Conservation (phyloP, 2,888 invertebrate genomes). For the Desoria tigrina region DNA sequence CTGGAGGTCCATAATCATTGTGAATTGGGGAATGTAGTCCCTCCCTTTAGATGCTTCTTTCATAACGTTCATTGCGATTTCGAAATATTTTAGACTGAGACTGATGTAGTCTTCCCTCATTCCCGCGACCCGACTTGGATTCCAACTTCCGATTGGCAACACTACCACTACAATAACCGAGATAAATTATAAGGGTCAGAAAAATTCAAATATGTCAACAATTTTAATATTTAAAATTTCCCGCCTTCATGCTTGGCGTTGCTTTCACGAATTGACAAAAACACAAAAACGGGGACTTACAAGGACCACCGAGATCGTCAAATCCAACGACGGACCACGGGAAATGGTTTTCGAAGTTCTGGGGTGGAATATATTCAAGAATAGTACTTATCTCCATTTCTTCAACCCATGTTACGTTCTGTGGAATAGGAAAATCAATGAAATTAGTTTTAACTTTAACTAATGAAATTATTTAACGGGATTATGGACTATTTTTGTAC, state of each 20-base stretch:
- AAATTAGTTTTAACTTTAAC: constrained; percentile 1
- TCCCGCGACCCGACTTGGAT: constrained; percentile 27
- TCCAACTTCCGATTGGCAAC: constrained; percentile 33
- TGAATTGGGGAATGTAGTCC: constrained; percentile 25
- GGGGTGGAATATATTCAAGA: constrained; percentile 6
- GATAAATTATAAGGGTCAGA: too few relatives aligned
- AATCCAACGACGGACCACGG: constrained; percentile 28
- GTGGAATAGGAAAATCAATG: not conserved
- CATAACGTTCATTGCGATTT: constrained; percentile 16
- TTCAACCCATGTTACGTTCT: constrained; percentile 28
- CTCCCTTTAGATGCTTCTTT: constrained; percentile 14
- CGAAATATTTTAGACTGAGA: constrained; percentile 23
- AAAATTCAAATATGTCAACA: not conserved
- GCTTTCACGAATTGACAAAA: not conserved
- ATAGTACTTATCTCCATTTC: constrained; percentile 21
- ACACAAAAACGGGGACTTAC: constrained; percentile 11
- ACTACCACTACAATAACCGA: constrained; percentile 24
- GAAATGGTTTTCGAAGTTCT: constrained; percentile 20
- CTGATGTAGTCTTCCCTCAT: constrained; percentile 31
- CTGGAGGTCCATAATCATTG: constrained; percentile 29
- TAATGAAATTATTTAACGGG: not conserved
- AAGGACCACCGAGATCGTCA: constrained; percentile 27
- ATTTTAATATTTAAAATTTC: too few relatives aligned
- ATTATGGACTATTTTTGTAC: too few relatives aligned
- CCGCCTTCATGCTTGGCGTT: too few relatives aligned